These are phyloP conservation scores for Amphimallon solstitiale DNA, from an alignment of 2,888 invertebrate genomes.

Conservation along the genomic window DNA sequence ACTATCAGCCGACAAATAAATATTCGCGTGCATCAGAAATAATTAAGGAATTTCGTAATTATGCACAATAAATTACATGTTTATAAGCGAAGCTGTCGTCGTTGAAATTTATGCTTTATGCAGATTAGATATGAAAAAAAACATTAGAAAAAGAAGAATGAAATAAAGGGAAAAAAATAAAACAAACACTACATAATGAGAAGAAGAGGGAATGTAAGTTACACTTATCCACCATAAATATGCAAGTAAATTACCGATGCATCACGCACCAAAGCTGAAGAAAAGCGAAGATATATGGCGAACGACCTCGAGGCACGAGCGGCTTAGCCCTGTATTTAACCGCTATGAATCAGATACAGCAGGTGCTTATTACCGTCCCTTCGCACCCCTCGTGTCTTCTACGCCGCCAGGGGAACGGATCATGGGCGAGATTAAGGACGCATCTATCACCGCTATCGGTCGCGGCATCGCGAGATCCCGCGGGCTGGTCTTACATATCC, in stretches of 20 bases:
- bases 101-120: constrained; percentile 31
- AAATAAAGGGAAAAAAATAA: background rate
- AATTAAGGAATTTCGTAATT: constrained; percentile 35
- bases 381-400: constrained; percentile 38
- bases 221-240: constrained; percentile 34
- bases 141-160: background rate
- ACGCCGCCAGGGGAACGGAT: constrained; percentile 38
- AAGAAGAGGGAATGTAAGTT: constrained; percentile 18
- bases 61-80: constrained; percentile 34
- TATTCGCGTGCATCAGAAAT: constrained; percentile 31
- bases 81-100: constrained; percentile 25
- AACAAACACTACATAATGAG: constrained; percentile 9
- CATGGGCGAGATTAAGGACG: constrained; percentile 46
- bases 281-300: constrained; percentile 40
- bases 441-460: constrained; percentile 49
- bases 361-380: constrained; percentile 58
- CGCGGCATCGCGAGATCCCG: constrained; percentile 43
- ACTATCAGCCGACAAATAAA: constrained; percentile 18
- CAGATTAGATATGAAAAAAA: constrained; percentile 30
- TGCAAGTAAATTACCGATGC: constrained; percentile 37
- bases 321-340: constrained; percentile 56
- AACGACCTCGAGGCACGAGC: constrained; percentile 48
- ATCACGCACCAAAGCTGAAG: constrained; percentile 40
- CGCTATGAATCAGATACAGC: constrained; percentile 59
- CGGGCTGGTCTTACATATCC: constrained; percentile 29